These are phyloP conservation scores for Gryon sp. DNA, from an alignment of 1,140 invertebrate species.

Conservation along the genomic window DNA sequence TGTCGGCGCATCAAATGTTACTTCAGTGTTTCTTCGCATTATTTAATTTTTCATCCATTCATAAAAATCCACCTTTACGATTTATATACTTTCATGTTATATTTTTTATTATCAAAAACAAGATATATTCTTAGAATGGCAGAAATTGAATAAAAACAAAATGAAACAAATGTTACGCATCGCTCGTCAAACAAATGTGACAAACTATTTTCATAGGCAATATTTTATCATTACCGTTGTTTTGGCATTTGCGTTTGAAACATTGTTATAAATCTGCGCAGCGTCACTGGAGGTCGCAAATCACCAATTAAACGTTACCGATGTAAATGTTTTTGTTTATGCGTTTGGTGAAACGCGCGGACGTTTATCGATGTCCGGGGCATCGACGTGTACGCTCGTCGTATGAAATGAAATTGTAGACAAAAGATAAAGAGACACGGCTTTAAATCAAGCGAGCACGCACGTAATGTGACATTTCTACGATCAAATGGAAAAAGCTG, in stretches of 20 bases:
- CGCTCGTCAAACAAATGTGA: conserved; percentile 35
- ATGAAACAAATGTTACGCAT: neutral
- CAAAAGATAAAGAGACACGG: conserved; percentile 65
- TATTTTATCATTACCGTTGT: conserved; percentile 53
- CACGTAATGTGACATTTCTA: conserved; percentile 50
- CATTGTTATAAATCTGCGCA: conserved; percentile 41
- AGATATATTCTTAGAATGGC: conserved; percentile 25
- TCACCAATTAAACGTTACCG: conserved; percentile 72
- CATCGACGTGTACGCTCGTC: conserved; percentile 67
- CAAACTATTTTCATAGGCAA: conserved; percentile 10
- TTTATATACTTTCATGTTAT: too few species aligned
- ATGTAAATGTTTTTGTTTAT: conserved; percentile 77
- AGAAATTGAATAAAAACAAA: conserved; percentile 5
- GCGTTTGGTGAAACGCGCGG: conserved; percentile 68
- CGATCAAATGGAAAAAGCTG: conserved; percentile 52
- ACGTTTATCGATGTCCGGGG: conserved; percentile 76
- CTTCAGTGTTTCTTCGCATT: conserved; percentile 1
- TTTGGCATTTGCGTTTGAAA: conserved; percentile 38
- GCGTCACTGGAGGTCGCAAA: conserved; percentile 50
- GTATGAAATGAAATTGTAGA: conserved; percentile 68
- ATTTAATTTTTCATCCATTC: conserved; percentile 1
- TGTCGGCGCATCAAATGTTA: conserved; percentile 17
- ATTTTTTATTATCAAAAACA: too few species aligned
- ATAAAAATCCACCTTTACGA: too few species aligned
- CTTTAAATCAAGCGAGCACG: conserved; percentile 58